A percentile compares a stretch with the other conserved stretches of the same genome.
Conservation (phyloP, 1,140 invertebrate genomes). For the Euura lappo region DNA sequence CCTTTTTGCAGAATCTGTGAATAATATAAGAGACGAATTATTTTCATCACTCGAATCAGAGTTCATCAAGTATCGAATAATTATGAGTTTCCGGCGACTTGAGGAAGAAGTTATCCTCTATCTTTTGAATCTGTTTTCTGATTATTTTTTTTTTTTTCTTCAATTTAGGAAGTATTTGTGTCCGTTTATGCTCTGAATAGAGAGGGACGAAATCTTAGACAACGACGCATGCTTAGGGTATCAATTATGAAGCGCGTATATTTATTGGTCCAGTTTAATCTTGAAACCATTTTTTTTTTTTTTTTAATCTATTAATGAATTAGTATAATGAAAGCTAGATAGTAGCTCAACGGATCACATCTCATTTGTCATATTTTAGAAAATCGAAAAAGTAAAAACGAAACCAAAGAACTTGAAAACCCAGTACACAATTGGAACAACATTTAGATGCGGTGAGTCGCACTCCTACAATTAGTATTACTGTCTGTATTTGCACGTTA, state of each 20-base stretch:
- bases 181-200: too few species aligned
- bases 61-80: too few species aligned
- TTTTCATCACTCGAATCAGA: too few species aligned
- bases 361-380: conserved; percentile 62
- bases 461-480: conserved; percentile 29
- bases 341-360: conserved; percentile 46
- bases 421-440: conserved; percentile 63
- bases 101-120: too few species aligned
- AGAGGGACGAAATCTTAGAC: neutral
- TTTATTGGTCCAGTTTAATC: neutral
- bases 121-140: too few species aligned
- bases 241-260: neutral
- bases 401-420: conserved; percentile 57
- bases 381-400: conserved; percentile 63
- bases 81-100: too few species aligned
- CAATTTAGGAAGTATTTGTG: too few species aligned
- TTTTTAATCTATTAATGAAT: too few species aligned
- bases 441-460: conserved; percentile 64
- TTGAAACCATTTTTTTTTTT: neutral
- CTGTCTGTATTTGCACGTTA: conserved; percentile 28
- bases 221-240: neutral
- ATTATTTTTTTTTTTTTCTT: too few species aligned
- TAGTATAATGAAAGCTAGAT: neutral
- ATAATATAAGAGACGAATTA: too few species aligned
- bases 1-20: neutral